Percentiles rank a stretch among this genome's conserved stretches.
Conservation (phyloP, 2,797 vertebrate species). For the Schizothorax lantsangensis region DNA sequence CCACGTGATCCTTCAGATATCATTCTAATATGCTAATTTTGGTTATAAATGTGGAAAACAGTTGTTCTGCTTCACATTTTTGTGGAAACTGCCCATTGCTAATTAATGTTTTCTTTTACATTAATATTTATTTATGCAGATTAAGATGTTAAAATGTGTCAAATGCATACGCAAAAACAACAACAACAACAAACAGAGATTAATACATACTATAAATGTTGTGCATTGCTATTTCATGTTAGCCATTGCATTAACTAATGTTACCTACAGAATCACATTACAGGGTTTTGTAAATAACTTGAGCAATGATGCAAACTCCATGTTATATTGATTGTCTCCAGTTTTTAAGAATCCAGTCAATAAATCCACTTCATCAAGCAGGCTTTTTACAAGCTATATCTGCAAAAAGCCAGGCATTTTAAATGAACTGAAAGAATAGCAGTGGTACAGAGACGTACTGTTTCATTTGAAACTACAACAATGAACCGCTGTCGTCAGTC, state of each 20-base stretch:
- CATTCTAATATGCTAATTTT: background rate
- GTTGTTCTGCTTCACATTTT: background rate
- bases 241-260: background rate
- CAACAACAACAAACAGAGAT: background rate
- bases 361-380: constrained; percentile 7
- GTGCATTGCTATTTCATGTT: background rate
- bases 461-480: constrained; percentile 21
- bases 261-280: background rate
- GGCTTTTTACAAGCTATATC: constrained; percentile 16
- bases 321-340: background rate
- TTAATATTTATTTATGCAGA: background rate
- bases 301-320: background rate
- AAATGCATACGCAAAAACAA: background rate
- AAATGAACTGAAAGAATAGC: background rate
- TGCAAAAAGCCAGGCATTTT: background rate
- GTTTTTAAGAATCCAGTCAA: background rate
- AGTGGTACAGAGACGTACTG: background rate
- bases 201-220: background rate
- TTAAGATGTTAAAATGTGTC: background rate
- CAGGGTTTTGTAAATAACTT: background rate
- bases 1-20: background rate
- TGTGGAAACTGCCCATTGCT: background rate
- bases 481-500: constrained; percentile 11
- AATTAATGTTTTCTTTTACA: background rate
- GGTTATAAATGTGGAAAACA: background rate